These are phyloP conservation scores for Acleris laterana DNA, from an alignment of 2,888 invertebrate species.

Conservation along the genomic window DNA sequence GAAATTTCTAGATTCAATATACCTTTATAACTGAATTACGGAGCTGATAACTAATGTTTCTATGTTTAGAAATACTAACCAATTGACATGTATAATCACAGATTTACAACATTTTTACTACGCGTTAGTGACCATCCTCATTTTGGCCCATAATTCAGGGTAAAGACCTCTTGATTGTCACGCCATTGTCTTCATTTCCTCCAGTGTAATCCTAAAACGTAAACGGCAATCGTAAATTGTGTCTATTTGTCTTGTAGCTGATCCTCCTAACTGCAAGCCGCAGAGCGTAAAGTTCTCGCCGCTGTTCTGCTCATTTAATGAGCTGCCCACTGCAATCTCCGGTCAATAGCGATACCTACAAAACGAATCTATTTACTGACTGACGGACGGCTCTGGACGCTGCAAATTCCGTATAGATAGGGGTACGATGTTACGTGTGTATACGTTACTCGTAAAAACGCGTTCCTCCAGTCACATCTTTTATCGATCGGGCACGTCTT, in stretches of 20 bases:
- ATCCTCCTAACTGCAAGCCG: conserved; percentile 25
- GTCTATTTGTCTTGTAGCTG: conserved; percentile 9
- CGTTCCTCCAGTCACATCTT: too few species aligned
- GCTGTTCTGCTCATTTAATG: conserved; percentile 18
- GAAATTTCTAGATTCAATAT: neutral
- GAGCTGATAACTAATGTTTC: too few species aligned
- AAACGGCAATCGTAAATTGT: neutral
- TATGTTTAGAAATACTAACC: too few species aligned
- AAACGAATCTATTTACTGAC: conserved; percentile 7
- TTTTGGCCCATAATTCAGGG: too few species aligned
- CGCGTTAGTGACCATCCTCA: too few species aligned
- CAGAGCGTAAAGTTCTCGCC: conserved; percentile 22
- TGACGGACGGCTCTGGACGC: neutral
- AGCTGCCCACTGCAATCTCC: conserved; percentile 23
- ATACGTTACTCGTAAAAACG: neutral
- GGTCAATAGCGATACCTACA: conserved; percentile 21
- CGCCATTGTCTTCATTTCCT: too few species aligned
- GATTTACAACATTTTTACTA: too few species aligned
- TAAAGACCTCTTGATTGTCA: too few species aligned
- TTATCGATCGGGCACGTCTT: neutral
- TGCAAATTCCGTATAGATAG: neutral
- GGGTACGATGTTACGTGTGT: neutral
- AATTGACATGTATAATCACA: too few species aligned
- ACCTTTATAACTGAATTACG: too few species aligned
- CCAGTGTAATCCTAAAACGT: too few species aligned